These are phyloP conservation scores for Ophiodon elongatus DNA, from an alignment of 2,113 vertebrate species.

Conservation along the genomic window DNA sequence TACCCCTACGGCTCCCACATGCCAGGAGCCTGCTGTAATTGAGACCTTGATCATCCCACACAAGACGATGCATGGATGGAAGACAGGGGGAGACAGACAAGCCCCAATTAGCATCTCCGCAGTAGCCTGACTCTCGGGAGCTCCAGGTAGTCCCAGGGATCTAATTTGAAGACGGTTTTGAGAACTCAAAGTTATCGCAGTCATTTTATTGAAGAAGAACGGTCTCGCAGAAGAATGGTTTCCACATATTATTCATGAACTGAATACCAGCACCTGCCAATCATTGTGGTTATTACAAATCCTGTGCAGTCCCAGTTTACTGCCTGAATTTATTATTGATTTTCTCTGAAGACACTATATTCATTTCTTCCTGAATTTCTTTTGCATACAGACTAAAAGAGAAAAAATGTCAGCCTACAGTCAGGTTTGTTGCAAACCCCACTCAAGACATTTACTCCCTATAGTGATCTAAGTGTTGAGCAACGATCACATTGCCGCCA, in stretches of 20 bases:
- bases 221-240: conserved; percentile 16
- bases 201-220: conserved; percentile 36
- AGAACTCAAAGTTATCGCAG: conserved; percentile 43
- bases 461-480: too few relatives aligned
- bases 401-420: not conserved
- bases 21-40: conserved; percentile 38
- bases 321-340: conserved; percentile 8
- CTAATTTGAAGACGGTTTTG: conserved; percentile 57
- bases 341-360: not conserved
- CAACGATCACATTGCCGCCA: too few relatives aligned
- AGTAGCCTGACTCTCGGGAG: conserved; percentile 30
- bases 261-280: conserved; percentile 57
- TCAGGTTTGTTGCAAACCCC: too few relatives aligned
- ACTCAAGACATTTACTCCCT: too few relatives aligned
- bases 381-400: not conserved
- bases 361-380: not conserved
- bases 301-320: not conserved
- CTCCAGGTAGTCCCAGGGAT: conserved; percentile 53
- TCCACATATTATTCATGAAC: conserved; percentile 47
- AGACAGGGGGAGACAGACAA: conserved; percentile 35
- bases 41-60: conserved; percentile 73
- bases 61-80: conserved; percentile 27
- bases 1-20: conserved; percentile 36
- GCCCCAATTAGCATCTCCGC: conserved; percentile 69
- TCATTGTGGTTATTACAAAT: conserved; percentile 49